These are phyloP conservation scores for Aptenodytes forsteri DNA, from an alignment of 2,113 vertebrate genomes.

Conservation along the genomic window DNA sequence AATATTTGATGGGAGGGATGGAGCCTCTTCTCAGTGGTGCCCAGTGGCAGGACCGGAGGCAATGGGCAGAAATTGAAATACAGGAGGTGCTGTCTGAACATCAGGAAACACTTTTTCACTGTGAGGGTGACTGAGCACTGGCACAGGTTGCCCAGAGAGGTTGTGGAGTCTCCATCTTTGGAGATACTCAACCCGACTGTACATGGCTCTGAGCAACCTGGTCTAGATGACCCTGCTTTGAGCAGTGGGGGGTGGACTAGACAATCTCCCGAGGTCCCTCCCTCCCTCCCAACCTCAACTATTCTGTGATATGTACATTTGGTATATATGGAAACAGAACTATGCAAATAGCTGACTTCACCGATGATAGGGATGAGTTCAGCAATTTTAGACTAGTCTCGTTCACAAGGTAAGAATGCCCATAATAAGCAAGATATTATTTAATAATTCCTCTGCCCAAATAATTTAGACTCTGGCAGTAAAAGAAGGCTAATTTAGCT, in stretches of 20 bases:
- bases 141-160: too few species aligned
- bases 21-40: neutral
- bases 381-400: neutral
- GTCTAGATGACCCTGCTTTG: neutral
- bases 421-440: neutral
- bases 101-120: neutral
- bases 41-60: neutral
- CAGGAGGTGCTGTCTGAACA: neutral
- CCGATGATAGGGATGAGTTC: accelerated
- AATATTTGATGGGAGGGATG: neutral
- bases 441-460: neutral
- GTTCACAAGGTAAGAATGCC: neutral
- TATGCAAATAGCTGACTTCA: neutral
- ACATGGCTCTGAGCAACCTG: neutral
- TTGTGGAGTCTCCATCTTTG: neutral
- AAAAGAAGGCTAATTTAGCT: neutral
- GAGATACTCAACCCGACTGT: neutral
- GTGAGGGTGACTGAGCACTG: accelerated
- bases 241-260: neutral
- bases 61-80: neutral
- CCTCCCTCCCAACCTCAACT: neutral
- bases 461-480: neutral
- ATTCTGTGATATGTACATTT: neutral
- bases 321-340: neutral
- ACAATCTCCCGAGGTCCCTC: neutral